Evolutionary conservation across 1,140 invertebrate species (phyloP).

Genomic region (Archegozetes longisetosus): DNA sequence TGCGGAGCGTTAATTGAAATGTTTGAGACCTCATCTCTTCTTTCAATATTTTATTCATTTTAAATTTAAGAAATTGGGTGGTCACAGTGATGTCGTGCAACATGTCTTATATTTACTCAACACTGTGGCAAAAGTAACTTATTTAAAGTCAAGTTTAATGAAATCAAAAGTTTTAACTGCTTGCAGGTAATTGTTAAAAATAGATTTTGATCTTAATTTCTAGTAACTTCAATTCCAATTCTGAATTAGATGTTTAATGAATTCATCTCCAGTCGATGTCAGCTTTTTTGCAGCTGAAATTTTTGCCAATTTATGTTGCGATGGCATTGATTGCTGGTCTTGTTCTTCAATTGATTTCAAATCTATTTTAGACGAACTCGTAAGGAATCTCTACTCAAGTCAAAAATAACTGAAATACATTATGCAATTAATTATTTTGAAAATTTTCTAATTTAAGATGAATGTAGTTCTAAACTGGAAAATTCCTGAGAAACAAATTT

Average conservation of each 20-base stretch:
- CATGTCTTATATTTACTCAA: constrained; percentile 63
- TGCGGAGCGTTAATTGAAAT: too few species aligned
- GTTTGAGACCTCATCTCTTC: too few species aligned
- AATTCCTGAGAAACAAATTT: constrained; percentile 58
- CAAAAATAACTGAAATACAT: too few species aligned
- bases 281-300: constrained; percentile 70
- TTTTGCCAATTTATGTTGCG: constrained; percentile 54
- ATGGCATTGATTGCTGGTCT: constrained; percentile 38
- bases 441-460: too few species aligned
- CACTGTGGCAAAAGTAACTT: constrained; percentile 59
- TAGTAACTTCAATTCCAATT: background rate
- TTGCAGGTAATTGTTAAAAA: too few species aligned
- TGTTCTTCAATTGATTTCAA: constrained; percentile 28
- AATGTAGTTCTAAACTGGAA: constrained; percentile 48
- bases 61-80: too few species aligned
- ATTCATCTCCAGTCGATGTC: constrained; percentile 54
- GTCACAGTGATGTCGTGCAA: constrained; percentile 51
- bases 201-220: constrained; percentile 14
- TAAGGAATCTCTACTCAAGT: too few species aligned
- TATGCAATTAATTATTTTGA: too few species aligned
- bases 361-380: constrained; percentile 40
- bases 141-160: constrained; percentile 42
- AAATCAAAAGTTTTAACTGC: constrained; percentile 43
- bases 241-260: constrained; percentile 35
- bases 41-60: too few species aligned